These are phyloP conservation scores for Epinotia demarniana DNA, from an alignment of 2,888 invertebrate genomes.

Conservation along the genomic window DNA sequence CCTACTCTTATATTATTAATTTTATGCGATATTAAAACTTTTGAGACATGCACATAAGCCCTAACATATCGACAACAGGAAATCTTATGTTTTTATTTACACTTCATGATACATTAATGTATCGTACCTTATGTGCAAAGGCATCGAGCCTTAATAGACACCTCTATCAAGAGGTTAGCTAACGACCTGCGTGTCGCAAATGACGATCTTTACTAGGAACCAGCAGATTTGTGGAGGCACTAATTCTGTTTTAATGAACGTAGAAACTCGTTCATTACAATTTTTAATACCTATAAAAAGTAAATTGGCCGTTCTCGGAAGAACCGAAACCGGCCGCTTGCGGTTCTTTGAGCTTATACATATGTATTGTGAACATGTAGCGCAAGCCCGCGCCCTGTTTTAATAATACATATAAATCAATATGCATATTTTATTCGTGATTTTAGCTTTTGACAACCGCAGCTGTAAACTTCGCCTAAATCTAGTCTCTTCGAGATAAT, in stretches of 20 bases:
- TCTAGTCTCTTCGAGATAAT: background rate
- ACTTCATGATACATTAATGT: too few relatives aligned
- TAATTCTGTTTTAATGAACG: slow-evolving; percentile 45
- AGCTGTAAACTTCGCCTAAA: too few relatives aligned
- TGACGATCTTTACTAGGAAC: slow-evolving; percentile 29
- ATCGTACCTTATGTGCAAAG: background rate
- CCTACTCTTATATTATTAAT: too few relatives aligned
- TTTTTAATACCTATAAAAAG: slow-evolving; percentile 56
- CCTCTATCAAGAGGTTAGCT: slow-evolving; percentile 3
- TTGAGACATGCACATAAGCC: too few relatives aligned
- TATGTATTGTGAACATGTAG: slow-evolving; percentile 26
- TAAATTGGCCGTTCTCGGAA: slow-evolving; percentile 60
- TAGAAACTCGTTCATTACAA: slow-evolving; percentile 32
- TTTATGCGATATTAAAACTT: too few relatives aligned
- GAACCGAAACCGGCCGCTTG: slow-evolving; percentile 50
- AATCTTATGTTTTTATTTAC: too few relatives aligned
- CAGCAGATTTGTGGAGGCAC: slow-evolving; percentile 26
- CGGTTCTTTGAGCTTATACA: slow-evolving; percentile 33
- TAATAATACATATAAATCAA: slow-evolving; percentile 13
- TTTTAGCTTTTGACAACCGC: background rate
- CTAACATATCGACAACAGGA: too few relatives aligned
- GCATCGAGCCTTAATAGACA: slow-evolving; percentile 14
- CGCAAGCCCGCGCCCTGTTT: background rate
- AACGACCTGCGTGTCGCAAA: slow-evolving; percentile 35
- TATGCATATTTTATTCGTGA: background rate